Percentiles rank a stretch among this genome's conserved stretches.
phyloP scores from a whole-genome alignment of 2,797 vertebrate genomes.

The Arctocebus calabarensis region DNA sequence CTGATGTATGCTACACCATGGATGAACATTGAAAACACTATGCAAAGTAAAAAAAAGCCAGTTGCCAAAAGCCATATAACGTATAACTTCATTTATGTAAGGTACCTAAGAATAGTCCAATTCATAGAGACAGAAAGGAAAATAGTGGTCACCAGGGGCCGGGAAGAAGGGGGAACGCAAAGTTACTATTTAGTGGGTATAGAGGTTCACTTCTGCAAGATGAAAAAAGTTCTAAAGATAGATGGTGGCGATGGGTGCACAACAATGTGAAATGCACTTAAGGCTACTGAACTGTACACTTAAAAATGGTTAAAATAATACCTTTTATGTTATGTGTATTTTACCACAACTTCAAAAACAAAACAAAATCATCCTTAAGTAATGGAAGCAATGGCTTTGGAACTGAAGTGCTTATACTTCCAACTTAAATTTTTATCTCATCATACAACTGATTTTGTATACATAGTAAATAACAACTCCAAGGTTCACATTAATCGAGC shows the following conservation, averaged over 20 bases:
- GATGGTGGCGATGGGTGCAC: background rate
- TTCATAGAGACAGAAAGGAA: background rate
- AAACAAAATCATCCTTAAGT: background rate
- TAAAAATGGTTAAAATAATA: slow-evolving; percentile 8
- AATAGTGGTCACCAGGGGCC: background rate
- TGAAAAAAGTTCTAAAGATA: background rate
- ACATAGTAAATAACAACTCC: background rate
- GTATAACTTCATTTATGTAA: background rate
- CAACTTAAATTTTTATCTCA: slow-evolving; percentile 29
- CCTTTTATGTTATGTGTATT: background rate
- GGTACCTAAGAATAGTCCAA: background rate
- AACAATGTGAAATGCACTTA: background rate
- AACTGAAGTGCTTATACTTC: background rate
- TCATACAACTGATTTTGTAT: background rate
- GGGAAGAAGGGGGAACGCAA: background rate
- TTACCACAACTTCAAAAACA: slow-evolving; percentile 48
- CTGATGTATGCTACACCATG: background rate
- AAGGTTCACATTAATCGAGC: background rate
- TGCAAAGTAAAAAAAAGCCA: slow-evolving; percentile 34
- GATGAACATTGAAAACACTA: background rate
- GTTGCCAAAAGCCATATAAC: slow-evolving; percentile 40
- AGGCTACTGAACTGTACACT: background rate
- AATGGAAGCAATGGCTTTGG: background rate
- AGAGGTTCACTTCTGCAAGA: background rate
- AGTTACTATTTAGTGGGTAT: background rate